Base-by-base conservation (phyloP, 2,888 invertebrate genomes). In the Phyto melanocephala region DNA sequence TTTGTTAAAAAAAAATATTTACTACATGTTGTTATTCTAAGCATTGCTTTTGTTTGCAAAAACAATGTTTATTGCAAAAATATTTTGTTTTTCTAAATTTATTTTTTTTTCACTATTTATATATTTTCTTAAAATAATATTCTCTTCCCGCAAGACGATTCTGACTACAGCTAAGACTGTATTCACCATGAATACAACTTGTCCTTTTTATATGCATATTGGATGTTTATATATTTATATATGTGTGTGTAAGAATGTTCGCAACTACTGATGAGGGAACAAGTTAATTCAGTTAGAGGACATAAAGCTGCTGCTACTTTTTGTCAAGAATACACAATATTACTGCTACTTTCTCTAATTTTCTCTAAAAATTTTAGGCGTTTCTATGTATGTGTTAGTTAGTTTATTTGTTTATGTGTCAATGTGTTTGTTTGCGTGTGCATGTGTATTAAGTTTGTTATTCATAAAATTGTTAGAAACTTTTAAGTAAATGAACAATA, bases 231-330 rank as follows among this genome's bases (percentile, higher is more conserved):
- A 7, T 52, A 10, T 22, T 7, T 52, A 15, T 33, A 8, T 37
- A 13, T 42, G 56, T 52, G 10, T 58, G 35, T 22, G 0, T 37
- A n/a, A n/a, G 22, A 60, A 20, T 35, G 15, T 67, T 35, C 42
- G 37, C 6, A 20, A n/a, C 13, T 54, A 54, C 28, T 80, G 60
- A 68, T 56, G 71, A 80, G 78, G 78, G 83, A 88, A 89, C 89
- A 89, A 89, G 89, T 89, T 89, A 89, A 89, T 89, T 89, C 90
- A 89, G 90, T 89, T 89, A 89, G 87, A 89, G 90, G 87, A 88
- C 89, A 89, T 87, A 88, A 78, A 88, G 88, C 86, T 87, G 80
- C 79, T 84, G 79, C 67, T 80, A 67, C 67, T 80, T 79, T 67
- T 58, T 28, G 28, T 6, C 45, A 42, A 65, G 15, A 70, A 62